Base-by-base conservation (phyloP, 2,797 vertebrate genomes). In the Antennarius maculatus region DNA sequence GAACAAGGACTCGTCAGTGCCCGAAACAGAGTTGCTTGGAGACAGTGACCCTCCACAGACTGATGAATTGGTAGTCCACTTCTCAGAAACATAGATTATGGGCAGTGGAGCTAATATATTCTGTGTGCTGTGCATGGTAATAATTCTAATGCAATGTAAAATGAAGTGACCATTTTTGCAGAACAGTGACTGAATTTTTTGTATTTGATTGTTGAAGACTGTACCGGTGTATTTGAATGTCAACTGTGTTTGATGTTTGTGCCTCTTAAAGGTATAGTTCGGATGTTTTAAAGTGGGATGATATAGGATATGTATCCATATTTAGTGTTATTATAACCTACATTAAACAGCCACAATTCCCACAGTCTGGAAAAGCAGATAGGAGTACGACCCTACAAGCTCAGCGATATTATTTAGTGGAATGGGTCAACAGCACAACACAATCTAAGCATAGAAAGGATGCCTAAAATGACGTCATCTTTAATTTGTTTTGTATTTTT, bases 11-110 rank as follows among this genome's bases (percentile, higher is more conserved):
- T 87, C 88, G 52, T 94, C 94, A 5, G 94, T 97, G 68, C 96
- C 95, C 1, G 97, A 98, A 86, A 97, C 96, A 1, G 96, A 98
- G 85, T 92, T 98, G 65, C 89, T 97, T 34, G 96, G 95, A 2
- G 96, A 97, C 85, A 95, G 79, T 77, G 97, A 97, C 63, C 88
- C 88, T 29, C 86, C 93, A 81, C 95, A 94, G 64, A 91, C 92
- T 79, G 95, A 95, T 0, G 66, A 81, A 37, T 43, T 72, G 86
- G 60, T 10, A 7, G 62, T 66, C 17, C 63, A 78, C 45, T 28
- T 77, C 46, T 83, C 87, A 31, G 84, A 91, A 66, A 77, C 88
- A 75, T 86, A 86, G 74, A 9, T 28, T 49, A 80, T 63, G 53
- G 54, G 76, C 55, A 37, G 41, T 29, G 39, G 50, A 83, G 63